Evolutionary conservation across 2,888 invertebrate genomes (phyloP).

Genomic region (Himalopsyche kuldschensis): DNA sequence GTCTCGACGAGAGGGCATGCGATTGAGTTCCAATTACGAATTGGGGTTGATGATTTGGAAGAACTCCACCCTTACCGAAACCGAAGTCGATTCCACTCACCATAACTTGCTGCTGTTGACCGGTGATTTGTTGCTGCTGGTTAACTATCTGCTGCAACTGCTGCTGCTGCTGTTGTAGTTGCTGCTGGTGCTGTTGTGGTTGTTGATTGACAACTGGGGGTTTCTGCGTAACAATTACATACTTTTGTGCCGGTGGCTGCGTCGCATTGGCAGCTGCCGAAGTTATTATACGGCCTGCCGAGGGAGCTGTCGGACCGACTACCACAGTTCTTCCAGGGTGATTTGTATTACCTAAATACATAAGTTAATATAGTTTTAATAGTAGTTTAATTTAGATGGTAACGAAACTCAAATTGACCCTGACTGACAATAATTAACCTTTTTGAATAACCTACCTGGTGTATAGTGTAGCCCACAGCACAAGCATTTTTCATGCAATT

Average conservation of each 20-base stretch:
- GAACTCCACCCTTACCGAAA: background rate
- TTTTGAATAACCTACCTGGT: too few species aligned
- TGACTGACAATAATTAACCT: too few species aligned
- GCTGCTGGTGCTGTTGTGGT: conserved; percentile 32
- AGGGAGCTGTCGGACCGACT: conserved; percentile 50
- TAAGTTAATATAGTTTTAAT: background rate
- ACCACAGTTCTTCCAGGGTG: conserved; percentile 54
- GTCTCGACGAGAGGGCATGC: background rate
- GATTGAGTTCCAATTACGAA: background rate
- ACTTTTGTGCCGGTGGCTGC: conserved; percentile 49
- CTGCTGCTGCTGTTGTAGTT: conserved; percentile 42
- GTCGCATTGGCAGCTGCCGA: conserved; percentile 21
- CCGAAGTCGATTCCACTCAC: conserved; percentile 34
- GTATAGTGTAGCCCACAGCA: too few species aligned
- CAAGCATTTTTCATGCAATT: too few species aligned
- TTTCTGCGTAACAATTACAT: conserved; percentile 56
- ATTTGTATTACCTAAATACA: background rate
- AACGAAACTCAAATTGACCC: too few species aligned
- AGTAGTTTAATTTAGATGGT: too few species aligned
- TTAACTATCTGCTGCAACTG: conserved; percentile 36
- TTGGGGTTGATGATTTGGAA: background rate
- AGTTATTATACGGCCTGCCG: conserved; percentile 42
- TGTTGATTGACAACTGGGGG: conserved; percentile 43
- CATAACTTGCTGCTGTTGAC: conserved; percentile 40
- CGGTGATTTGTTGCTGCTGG: conserved; percentile 41